Percentiles rank a stretch among this genome's conserved stretches.
Evolutionary conservation across 1,140 invertebrate species (phyloP).

Genomic region (Zaprionus inermis): DNA sequence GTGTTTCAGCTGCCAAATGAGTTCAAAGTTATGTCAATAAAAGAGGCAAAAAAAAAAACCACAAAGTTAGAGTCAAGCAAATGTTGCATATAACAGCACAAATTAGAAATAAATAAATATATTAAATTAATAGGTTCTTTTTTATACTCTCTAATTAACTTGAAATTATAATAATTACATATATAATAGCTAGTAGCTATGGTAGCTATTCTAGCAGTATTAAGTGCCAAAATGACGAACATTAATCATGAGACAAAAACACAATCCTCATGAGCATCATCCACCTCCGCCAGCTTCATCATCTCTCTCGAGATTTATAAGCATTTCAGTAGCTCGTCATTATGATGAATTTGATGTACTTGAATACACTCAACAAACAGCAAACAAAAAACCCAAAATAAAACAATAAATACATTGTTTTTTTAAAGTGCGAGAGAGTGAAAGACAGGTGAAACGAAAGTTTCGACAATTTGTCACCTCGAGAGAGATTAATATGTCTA

Average conservation of each 20-base stretch:
- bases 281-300: not conserved
- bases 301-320: constrained; percentile 35
- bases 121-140: not conserved
- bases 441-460: constrained; percentile 51
- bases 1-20: constrained; percentile 9
- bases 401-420: constrained; percentile 16
- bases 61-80: not conserved
- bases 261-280: not conserved
- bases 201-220: not conserved
- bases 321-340: constrained; percentile 34
- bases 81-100: not conserved
- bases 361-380: not conserved
- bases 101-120: not conserved
- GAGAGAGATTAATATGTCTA: constrained; percentile 20
- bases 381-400: constrained; percentile 3
- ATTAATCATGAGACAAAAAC: constrained; percentile 19
- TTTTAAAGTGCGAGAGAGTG: constrained; percentile 13
- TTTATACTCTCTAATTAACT: not conserved
- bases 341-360: constrained; percentile 45
- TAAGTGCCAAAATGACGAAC: constrained; percentile 14
- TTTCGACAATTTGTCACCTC: constrained; percentile 42
- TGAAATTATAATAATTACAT: constrained; percentile 9
- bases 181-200: not conserved
- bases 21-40: constrained; percentile 16
- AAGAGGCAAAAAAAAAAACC: not conserved